Evolutionary conservation across 2,888 invertebrate species (phyloP), one percentile per base, ranked within the genome.

Genomic region (Entomobrya proxima): DNA sequence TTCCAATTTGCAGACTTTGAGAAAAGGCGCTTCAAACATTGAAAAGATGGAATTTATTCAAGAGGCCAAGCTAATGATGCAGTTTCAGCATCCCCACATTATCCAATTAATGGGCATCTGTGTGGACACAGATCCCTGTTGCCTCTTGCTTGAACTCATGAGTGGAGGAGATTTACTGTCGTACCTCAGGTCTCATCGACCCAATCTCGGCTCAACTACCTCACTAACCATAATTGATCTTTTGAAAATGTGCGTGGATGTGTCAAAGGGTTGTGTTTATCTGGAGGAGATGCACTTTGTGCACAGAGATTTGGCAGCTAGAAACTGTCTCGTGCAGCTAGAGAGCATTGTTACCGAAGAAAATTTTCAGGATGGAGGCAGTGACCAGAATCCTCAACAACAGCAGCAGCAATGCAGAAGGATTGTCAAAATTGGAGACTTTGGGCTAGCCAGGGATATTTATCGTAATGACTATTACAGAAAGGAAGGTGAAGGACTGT

Each of bases 381-480:
- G 21, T 21, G 64, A 94, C 24, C 40, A 21, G 32, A 61, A n/a
- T 61, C 24, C 24, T 15, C 47, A 47, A 21, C 61, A 32, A 32
- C 61, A 61, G 32, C 61, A 40, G 44, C 44, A 32, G 86, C 94
- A 95, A 0, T 93, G 93, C 37, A 93, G 94, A 0, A 94, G 97
- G 82, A 95, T 97, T 15, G 97, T 98, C n/a, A 98, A 98, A 92
- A 97, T 98, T 81, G 98, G 98, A 0, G 99, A 99, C 92, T 99
- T 99, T 92, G 99, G 99, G 0, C 93, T 99, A 9, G 98, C 99
- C 0, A 93, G 99, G 87, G 98, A 99, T 92, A 97, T 99, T 88
- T 98, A 98, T 92, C 97, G 97, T 92, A 98, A 97, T 91, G 98
- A 99, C 92, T 99, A 99, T 91, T 99, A 99, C 91, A 94, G 98